Percentiles rank a stretch among this genome's conserved stretches.
These are phyloP conservation scores for Microcebus tavaratra DNA, from an alignment of 2,113 vertebrate species.

Conservation along the genomic window DNA sequence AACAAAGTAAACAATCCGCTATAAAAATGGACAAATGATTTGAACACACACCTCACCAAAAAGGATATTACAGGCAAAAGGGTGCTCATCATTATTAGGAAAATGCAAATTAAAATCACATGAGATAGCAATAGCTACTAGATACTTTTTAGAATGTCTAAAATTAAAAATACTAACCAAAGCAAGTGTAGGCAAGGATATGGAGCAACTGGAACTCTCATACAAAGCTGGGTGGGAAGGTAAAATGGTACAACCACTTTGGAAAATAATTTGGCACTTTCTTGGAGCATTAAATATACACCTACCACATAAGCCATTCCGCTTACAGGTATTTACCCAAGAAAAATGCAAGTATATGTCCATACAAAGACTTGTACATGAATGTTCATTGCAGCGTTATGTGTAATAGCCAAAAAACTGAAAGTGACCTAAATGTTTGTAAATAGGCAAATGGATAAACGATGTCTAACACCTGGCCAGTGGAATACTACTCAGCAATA, in stretches of 20 bases:
- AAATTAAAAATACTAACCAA: background rate
- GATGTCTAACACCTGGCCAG: background rate
- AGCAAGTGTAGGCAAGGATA: background rate
- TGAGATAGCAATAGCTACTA: background rate
- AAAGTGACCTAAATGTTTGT: background rate
- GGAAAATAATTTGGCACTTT: background rate
- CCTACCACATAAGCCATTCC: background rate
- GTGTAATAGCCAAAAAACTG: background rate
- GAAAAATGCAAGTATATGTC: background rate
- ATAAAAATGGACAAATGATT: background rate
- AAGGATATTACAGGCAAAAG: background rate
- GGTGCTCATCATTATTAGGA: background rate
- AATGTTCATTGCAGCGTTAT: background rate
- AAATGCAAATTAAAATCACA: slow-evolving; percentile 1
- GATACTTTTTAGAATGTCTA: background rate
- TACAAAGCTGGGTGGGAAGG: background rate
- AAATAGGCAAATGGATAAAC: background rate
- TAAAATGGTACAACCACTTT: background rate
- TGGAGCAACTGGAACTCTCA: background rate
- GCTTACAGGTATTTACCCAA: background rate
- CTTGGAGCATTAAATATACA: background rate
- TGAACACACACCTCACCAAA: background rate
- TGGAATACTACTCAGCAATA: background rate
- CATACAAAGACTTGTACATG: background rate
- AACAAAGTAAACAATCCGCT: background rate